A percentile compares a stretch with the other conserved stretches of the same genome.
These are phyloP conservation scores for Deilephila elpenor DNA, from an alignment of 2,888 invertebrate genomes.

Conservation along the genomic window DNA sequence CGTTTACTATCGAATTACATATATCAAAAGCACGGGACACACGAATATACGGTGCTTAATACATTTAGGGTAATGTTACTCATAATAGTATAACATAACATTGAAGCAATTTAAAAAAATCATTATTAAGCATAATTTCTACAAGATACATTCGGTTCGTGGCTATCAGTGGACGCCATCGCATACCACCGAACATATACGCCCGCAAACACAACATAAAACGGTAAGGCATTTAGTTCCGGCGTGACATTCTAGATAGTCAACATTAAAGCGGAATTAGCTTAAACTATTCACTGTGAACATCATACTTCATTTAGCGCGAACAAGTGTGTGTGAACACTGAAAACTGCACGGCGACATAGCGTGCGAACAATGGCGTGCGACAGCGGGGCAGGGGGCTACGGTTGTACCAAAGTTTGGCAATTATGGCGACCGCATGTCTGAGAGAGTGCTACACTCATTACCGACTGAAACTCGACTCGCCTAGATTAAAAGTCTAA, in stretches of 20 bases:
- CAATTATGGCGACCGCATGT: conserved; percentile 84
- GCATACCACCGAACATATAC: neutral
- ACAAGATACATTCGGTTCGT: neutral
- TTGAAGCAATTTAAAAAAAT: neutral
- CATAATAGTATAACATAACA: too few relatives aligned
- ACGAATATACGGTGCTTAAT: neutral
- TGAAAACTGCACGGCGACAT: conserved; percentile 24
- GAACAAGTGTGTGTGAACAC: conserved; percentile 11
- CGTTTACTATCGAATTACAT: conserved; percentile 17
- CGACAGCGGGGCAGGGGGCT: conserved; percentile 69
- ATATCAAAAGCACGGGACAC: neutral
- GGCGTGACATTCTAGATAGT: neutral
- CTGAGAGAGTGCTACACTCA: conserved; percentile 79
- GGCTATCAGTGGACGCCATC: neutral
- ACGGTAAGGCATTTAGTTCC: neutral
- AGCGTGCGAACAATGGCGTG: conserved; percentile 68
- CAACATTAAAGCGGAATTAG: neutral
- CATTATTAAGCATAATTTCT: neutral
- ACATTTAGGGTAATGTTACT: too few relatives aligned
- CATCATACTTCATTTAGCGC: conserved; percentile 38
- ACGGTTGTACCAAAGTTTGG: conserved; percentile 79
- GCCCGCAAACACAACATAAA: neutral
- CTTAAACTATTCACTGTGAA: conserved; percentile 9
- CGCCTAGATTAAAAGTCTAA: conserved; percentile 80
- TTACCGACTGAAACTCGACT: conserved; percentile 79